Base-by-base conservation (phyloP, 2,888 invertebrate species). In the Pimpla rufipes region DNA sequence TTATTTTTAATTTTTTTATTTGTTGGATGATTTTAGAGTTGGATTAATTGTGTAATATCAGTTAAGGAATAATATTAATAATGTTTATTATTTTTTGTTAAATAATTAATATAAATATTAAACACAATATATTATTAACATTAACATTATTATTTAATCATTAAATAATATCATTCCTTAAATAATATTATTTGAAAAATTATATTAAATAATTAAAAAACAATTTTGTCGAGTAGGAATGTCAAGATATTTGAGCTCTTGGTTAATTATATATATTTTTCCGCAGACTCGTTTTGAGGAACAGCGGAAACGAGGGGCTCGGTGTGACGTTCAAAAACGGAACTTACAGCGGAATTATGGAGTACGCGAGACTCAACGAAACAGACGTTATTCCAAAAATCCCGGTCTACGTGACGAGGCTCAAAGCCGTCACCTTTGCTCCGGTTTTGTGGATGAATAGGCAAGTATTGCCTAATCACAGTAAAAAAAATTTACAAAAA, bases 401-500 rank as follows among this genome's bases (percentile, higher is more conserved):
- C 35, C 74, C 79, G 45, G 68, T 67, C 16, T 84, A 42, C 50
- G 0, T 2, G 0, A 7, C 2, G 6, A 70, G 85, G 40, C 5
- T 66, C 5, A 0, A 1, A 0, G 81, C 67, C 6, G 35, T 23
- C 1, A 79, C 85, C 13, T 85, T 85, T 18, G 71, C 87, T 2
- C n/a, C 40, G 0, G 79, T 85, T 11, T 55, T 89, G 13, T 86
- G 84, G 86, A 81, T 47, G 37, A 76, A 75, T 45, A 73, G 55
- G 88, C 79, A 35, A 68, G 59, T 64, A 55, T 13, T 21, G 16
- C n/a, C n/a, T n/a, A n/a, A n/a, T n/a, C n/a, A n/a, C n/a, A n/a
- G n/a, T n/a, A n/a, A n/a, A n/a, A n/a, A n/a, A n/a, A n/a, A n/a
- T n/a, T n/a, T n/a, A n/a, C n/a, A n/a, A n/a, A n/a, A n/a, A n/a